Percentiles rank a stretch among this genome's conserved stretches.
Evolutionary conservation across 2,888 invertebrate species (phyloP).

Genomic region (Troglohyphantes excavatus): DNA sequence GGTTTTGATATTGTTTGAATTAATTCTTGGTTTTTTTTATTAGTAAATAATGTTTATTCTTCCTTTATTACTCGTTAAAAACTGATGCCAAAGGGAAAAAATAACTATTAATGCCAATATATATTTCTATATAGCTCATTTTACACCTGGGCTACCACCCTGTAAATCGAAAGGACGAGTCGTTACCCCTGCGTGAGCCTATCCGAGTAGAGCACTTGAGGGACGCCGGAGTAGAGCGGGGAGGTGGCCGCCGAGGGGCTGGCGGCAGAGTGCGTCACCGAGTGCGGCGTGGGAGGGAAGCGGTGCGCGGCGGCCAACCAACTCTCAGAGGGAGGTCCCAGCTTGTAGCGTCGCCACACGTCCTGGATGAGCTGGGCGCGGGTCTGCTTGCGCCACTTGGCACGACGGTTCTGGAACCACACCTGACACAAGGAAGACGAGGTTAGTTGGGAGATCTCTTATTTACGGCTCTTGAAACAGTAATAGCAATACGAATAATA

Average conservation of each 20-base stretch:
- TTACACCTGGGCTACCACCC: too few species aligned
- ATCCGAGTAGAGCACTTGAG: constrained; percentile 70
- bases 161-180: not conserved
- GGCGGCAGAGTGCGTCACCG: constrained; percentile 24
- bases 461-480: too few species aligned
- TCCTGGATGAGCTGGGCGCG: constrained; percentile 74
- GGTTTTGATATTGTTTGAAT: too few species aligned
- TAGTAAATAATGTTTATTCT: too few species aligned
- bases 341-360: constrained; percentile 75
- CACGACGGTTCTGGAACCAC: constrained; percentile 96
- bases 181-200: constrained; percentile 60
- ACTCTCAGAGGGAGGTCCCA: constrained; percentile 43
- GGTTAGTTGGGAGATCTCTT: too few species aligned
- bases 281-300: constrained; percentile 29
- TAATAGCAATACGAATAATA: too few species aligned
- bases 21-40: too few species aligned
- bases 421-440: too few species aligned
- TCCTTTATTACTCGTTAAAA: too few species aligned
- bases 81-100: too few species aligned
- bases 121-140: too few species aligned
- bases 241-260: constrained; percentile 30
- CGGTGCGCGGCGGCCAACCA: constrained; percentile 45
- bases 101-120: too few species aligned
- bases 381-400: constrained; percentile 91
- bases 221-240: constrained; percentile 65